A percentile compares a stretch with the other conserved stretches of the same genome.
These are phyloP conservation scores for Diarsia brunnea DNA, from an alignment of 2,888 invertebrate species.

Conservation along the genomic window DNA sequence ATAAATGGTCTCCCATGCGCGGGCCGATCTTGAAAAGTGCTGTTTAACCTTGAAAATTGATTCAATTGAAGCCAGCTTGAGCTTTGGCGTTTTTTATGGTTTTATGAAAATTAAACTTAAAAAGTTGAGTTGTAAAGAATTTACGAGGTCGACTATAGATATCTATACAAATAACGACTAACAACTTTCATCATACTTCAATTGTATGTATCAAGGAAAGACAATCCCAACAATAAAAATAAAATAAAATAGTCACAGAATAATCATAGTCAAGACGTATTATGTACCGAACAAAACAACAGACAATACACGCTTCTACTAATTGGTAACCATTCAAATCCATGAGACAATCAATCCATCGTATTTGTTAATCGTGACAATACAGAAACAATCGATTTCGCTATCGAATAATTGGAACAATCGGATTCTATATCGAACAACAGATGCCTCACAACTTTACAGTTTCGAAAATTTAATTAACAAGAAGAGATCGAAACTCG, in stretches of 20 bases:
- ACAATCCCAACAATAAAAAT: not conserved
- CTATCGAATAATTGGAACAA: slow-evolving; percentile 44
- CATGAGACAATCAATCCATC: slow-evolving; percentile 57
- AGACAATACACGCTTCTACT: slow-evolving; percentile 54
- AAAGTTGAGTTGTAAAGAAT: not conserved
- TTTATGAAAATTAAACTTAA: not conserved
- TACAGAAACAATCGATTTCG: slow-evolving; percentile 62
- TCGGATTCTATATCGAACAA: slow-evolving; percentile 48
- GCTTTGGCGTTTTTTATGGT: not conserved
- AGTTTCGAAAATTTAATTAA: slow-evolving; percentile 79
- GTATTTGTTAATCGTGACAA: slow-evolving; percentile 64
- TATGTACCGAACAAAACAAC: slow-evolving; percentile 37
- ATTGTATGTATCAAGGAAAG: slow-evolving; percentile 9
- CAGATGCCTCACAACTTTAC: slow-evolving; percentile 70
- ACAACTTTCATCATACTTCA: slow-evolving; percentile 1
- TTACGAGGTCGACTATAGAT: too few relatives aligned
- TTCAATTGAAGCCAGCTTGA: not conserved
- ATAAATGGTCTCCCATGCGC: not conserved
- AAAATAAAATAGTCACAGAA: slow-evolving; percentile 1
- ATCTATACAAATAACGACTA: not conserved
- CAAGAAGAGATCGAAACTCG: slow-evolving; percentile 71
- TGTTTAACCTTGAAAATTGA: not conserved
- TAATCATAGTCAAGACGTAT: slow-evolving; percentile 5
- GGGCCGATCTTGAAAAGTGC: not conserved
- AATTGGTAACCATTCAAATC: slow-evolving; percentile 62